Percentiles rank a stretch among this genome's conserved stretches.
Evolutionary conservation across 2,797 vertebrate genomes (phyloP).

Genomic region (Megalops cyprinoides): DNA sequence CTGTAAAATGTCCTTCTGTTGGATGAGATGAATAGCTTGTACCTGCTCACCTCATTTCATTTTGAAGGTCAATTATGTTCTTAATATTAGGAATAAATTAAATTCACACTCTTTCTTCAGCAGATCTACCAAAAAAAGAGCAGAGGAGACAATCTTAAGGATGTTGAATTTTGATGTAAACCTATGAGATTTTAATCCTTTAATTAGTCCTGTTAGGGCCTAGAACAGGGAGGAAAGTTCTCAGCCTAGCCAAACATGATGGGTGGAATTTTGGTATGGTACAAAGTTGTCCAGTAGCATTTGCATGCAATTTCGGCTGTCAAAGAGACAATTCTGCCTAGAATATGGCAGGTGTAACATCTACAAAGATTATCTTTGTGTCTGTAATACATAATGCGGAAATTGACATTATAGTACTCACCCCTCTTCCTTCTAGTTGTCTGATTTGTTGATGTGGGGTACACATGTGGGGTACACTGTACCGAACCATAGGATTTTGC

Average conservation of each 20-base stretch:
- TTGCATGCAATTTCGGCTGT: background rate
- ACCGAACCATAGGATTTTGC: background rate
- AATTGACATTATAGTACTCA: background rate
- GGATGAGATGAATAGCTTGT: constrained; percentile 58
- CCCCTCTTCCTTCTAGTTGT: constrained; percentile 16
- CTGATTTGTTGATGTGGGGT: background rate
- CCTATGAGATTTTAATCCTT: constrained; percentile 34
- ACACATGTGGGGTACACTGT: too few species aligned
- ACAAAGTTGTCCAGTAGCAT: background rate
- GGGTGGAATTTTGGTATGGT: background rate
- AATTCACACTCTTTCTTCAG: constrained; percentile 46
- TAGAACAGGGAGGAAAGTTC: constrained; percentile 17
- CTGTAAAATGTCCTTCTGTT: constrained; percentile 50
- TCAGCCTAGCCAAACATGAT: background rate
- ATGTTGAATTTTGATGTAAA: constrained; percentile 46
- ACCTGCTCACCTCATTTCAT: constrained; percentile 51
- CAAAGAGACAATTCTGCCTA: background rate
- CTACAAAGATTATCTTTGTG: background rate
- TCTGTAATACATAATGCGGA: background rate
- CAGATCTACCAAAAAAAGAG: constrained; percentile 28
- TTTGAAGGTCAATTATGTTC: constrained; percentile 63
- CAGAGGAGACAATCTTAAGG: constrained; percentile 23
- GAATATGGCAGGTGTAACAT: background rate
- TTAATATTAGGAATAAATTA: constrained; percentile 61
- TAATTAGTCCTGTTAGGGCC: constrained; percentile 7